These are phyloP conservation scores for Pseudachorutes palmiensis DNA, from an alignment of 1,140 invertebrate species.

Conservation along the genomic window DNA sequence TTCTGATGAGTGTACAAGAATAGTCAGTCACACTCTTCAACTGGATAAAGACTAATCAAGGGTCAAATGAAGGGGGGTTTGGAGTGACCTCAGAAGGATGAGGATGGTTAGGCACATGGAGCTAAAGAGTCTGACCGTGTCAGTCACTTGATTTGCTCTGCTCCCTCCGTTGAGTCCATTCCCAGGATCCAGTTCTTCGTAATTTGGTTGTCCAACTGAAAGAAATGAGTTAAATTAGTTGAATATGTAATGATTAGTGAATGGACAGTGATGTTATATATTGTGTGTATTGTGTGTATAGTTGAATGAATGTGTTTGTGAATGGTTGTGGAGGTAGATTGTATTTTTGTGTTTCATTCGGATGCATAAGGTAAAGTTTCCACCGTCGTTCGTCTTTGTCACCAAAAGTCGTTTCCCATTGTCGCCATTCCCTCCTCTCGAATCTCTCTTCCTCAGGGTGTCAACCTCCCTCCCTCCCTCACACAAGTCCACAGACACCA, in stretches of 20 bases:
- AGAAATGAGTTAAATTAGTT: neutral
- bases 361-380: slow-evolving; percentile 8
- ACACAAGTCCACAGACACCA: too few relatives aligned
- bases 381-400: slow-evolving; percentile 6
- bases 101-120: slow-evolving; percentile 28
- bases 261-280: neutral
- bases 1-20: too few relatives aligned
- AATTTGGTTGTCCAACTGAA: slow-evolving; percentile 26
- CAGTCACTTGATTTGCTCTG: too few relatives aligned
- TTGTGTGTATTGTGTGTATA: too few relatives aligned
- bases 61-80: slow-evolving; percentile 32
- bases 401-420: slow-evolving; percentile 2
- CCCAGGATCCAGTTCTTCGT: slow-evolving; percentile 23
- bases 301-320: neutral
- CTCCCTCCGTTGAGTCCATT: neutral
- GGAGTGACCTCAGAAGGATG: slow-evolving; percentile 16
- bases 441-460: neutral
- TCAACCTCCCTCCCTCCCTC: too few relatives aligned
- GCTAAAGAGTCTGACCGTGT: too few relatives aligned
- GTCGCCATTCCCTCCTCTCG: neutral
- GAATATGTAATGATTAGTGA: too few relatives aligned
- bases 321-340: neutral
- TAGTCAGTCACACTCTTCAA: too few relatives aligned
- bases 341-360: neutral
- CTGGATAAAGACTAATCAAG: too few relatives aligned